Evolutionary conservation across 2,888 invertebrate species (phyloP).

Genomic region (Rugalucina vietnamica): DNA sequence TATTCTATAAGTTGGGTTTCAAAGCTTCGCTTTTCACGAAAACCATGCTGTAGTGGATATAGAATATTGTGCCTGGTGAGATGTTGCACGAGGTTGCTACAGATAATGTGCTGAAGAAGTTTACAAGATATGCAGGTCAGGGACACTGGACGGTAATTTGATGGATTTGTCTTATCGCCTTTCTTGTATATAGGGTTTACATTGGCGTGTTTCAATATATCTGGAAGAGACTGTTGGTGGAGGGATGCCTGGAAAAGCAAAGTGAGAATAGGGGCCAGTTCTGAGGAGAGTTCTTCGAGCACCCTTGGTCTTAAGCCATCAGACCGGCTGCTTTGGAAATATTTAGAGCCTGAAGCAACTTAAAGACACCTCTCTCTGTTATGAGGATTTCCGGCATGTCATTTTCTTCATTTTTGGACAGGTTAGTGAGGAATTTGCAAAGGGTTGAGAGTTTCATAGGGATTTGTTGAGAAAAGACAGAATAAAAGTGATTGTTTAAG

Average conservation of each 20-base stretch:
- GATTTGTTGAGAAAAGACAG: not conserved
- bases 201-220: not conserved
- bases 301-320: not conserved
- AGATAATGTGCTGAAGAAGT: not conserved
- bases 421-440: not conserved
- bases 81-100: not conserved
- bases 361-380: not conserved
- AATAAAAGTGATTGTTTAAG: not conserved
- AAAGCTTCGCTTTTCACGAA: not conserved
- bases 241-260: not conserved
- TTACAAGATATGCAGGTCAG: not conserved
- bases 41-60: not conserved
- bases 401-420: not conserved
- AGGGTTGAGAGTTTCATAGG: not conserved
- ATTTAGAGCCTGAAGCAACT: not conserved
- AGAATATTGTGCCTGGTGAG: not conserved
- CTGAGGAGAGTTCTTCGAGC: not conserved
- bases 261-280: not conserved
- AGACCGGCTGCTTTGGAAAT: not conserved
- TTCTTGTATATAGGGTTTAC: slow-evolving; percentile 9
- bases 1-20: not conserved
- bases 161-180: not conserved
- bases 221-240: not conserved
- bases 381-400: not conserved
- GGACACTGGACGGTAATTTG: not conserved